Evolutionary conservation across 1,140 invertebrate genomes (phyloP).

Genomic region (Anthonomus grandis): DNA sequence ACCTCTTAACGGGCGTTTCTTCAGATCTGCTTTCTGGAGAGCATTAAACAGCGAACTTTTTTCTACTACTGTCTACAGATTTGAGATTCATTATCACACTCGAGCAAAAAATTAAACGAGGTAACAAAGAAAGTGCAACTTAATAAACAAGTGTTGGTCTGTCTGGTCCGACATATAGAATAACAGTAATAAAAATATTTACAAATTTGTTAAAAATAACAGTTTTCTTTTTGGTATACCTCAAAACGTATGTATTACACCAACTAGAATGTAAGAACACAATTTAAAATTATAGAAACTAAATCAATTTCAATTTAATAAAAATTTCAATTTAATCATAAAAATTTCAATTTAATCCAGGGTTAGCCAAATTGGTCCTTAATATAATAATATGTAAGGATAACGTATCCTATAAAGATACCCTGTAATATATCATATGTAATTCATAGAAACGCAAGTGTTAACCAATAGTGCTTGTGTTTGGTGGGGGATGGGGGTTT

Average conservation of each 20-base stretch:
- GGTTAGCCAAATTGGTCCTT: constrained; percentile 49
- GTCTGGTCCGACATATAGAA: constrained; percentile 20
- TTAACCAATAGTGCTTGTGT: constrained; percentile 50
- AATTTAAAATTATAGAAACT: constrained; percentile 1
- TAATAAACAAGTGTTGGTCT: constrained; percentile 15
- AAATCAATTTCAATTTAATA: constrained; percentile 20
- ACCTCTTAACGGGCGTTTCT: too few relatives aligned
- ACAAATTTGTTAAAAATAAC: constrained; percentile 42
- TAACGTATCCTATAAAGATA: constrained; percentile 51
- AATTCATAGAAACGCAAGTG: constrained; percentile 46
- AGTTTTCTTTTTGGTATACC: background rate
- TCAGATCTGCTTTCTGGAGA: too few relatives aligned
- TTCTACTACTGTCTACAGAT: too few relatives aligned
- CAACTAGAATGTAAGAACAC: background rate
- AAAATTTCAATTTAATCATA: constrained; percentile 33
- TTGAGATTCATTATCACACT: too few relatives aligned
- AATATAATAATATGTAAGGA: constrained; percentile 50
- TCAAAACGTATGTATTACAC: background rate
- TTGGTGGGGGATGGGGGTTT: constrained; percentile 41
- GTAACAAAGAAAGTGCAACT: too few relatives aligned
- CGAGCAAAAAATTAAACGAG: too few relatives aligned
- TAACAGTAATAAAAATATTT: constrained; percentile 40
- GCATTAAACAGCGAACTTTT: too few relatives aligned
- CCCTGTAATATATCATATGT: constrained; percentile 51
- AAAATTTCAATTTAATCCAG: constrained; percentile 34